Percentiles rank a stretch among this genome's conserved stretches.
These are phyloP conservation scores for Thamnophis elegans DNA, from an alignment of 2,797 vertebrate species.

Conservation along the genomic window DNA sequence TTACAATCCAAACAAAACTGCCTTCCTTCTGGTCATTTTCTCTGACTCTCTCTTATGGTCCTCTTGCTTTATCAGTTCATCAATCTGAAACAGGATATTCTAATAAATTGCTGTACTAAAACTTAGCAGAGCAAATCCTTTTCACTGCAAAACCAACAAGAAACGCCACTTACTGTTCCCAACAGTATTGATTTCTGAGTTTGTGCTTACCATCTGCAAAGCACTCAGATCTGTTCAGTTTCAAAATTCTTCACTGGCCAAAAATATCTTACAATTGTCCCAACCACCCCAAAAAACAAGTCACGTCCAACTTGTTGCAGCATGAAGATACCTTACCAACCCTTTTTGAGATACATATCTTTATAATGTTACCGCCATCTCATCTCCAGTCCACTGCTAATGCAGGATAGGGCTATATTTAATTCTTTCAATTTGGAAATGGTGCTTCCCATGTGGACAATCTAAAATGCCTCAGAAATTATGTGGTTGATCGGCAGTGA, in stretches of 20 bases:
- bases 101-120: not conserved
- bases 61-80: slow-evolving; percentile 25
- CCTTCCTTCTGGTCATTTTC: slow-evolving; percentile 26
- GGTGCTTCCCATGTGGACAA: not conserved
- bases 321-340: not conserved
- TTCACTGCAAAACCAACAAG: slow-evolving; percentile 34
- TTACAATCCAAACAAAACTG: slow-evolving; percentile 21
- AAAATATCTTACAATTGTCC: not conserved
- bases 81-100: slow-evolving; percentile 20
- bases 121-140: slow-evolving; percentile 32
- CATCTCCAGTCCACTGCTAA: not conserved
- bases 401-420: not conserved
- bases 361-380: not conserved
- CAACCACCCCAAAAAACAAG: not conserved
- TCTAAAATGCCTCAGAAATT: not conserved
- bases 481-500: not conserved
- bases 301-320: not conserved
- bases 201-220: slow-evolving; percentile 20
- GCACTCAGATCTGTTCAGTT: not conserved
- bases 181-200: not conserved
- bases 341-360: not conserved
- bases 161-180: not conserved
- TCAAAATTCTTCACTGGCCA: not conserved
- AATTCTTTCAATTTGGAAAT: not conserved
- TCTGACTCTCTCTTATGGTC: not conserved